Percentiles rank a stretch among this genome's conserved stretches.
Conservation (phyloP, 2,113 vertebrate species). For the Desmodus rotundus region DNA sequence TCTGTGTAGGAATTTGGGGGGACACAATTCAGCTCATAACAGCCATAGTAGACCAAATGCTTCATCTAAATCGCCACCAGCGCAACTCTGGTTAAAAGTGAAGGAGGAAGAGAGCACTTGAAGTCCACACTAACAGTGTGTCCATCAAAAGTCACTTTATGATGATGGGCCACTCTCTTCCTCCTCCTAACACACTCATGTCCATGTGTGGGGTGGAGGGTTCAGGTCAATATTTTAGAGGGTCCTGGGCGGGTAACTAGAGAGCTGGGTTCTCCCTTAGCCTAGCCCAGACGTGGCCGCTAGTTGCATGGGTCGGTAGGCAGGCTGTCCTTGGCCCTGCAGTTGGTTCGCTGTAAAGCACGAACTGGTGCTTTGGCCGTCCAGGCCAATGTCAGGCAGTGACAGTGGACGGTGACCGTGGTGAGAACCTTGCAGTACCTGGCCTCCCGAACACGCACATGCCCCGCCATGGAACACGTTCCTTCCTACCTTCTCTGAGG, state of each 20-base stretch:
- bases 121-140: no score
- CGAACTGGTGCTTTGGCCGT: background rate
- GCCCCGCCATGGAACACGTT: rapidly evolving
- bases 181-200: background rate
- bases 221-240: no score
- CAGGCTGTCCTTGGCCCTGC: background rate
- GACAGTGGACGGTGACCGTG: background rate
- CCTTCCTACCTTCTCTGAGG: background rate
- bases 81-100: background rate
- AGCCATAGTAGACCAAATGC: background rate
- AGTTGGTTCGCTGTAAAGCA: background rate
- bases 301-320: background rate
- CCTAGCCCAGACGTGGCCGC: rapidly evolving
- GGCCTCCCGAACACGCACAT: rapidly evolving
- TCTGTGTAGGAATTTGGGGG: background rate
- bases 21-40: background rate
- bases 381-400: background rate
- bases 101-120: background rate
- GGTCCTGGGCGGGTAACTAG: background rate
- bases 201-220: background rate
- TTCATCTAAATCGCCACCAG: background rate
- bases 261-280: background rate
- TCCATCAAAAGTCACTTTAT: background rate
- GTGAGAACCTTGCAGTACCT: background rate
- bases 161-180: background rate